Evolutionary conservation across 2,888 invertebrate genomes (phyloP), one percentile per base, ranked within the genome.

Genomic region (Nycteola revayana): DNA sequence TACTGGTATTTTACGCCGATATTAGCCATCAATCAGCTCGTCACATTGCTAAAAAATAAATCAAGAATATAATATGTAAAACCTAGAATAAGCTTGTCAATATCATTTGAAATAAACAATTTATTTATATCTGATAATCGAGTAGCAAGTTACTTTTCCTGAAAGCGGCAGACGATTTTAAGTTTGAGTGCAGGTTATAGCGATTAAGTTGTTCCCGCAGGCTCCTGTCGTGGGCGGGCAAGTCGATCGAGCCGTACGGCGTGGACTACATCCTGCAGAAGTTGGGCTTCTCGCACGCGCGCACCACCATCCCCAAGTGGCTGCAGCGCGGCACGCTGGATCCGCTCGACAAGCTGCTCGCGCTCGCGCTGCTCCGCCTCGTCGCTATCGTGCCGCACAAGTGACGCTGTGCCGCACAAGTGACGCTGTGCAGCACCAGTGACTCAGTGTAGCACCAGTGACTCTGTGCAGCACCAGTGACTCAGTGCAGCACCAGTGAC

Each of bases 221-320:
- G 51, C 74, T 95, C 34, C 80, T 95, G 3, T 95, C 95, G 7
- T 97, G 96, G 96, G 96, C 95, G 32, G 98, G 98, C 28, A 97
- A 97, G 80, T 96, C 97, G 61, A 98, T 99, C 65, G 98, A 99
- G 79, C 98, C 99, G 0, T 98, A 98, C 70, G 98, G 98, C 31
- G 97, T 99, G 43, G 99, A 99, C 89, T 98, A 98, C 81, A 98
- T 99, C 67, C 91, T 99, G 30, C 98, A 98, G 87, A 98, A 98
- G 85, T 90, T 99, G 24, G 98, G 98, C 26, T 99, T 99, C 81
- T 94, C 96, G 40, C 99, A 99, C 86, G 98, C 99, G 7, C 92
- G 98, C 50, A 97, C 96, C 52, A 99, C 99, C 36, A 99, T 99
- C 72, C 99, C 99, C 37, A 99, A 99, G 87, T 99, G 99, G 98